Conservation (phyloP, 1,140 invertebrate species). For the Homalodisca vitripennis region DNA sequence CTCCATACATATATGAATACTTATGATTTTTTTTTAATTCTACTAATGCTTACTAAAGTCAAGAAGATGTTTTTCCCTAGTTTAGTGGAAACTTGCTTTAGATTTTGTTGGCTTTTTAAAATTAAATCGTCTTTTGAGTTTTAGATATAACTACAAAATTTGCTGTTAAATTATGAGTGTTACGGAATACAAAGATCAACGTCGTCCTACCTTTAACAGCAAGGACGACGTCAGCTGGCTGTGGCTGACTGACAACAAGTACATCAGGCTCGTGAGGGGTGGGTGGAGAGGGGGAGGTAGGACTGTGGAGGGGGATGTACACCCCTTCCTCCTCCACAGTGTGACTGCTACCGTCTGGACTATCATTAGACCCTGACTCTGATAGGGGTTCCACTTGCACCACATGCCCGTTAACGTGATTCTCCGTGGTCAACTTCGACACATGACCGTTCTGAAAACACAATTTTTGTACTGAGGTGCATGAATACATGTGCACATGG, state of each 20-base stretch:
- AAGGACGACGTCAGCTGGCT: background rate
- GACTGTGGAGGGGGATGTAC: slow-evolving; percentile 12
- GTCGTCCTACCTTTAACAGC: slow-evolving; percentile 13
- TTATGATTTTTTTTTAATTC: no score
- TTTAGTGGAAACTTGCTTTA: no score
- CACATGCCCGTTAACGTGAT: background rate
- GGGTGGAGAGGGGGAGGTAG: background rate
- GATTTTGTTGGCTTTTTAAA: no score
- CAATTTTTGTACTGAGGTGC: no score
- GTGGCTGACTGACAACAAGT: background rate
- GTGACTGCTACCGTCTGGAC: slow-evolving; percentile 11
- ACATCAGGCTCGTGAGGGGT: background rate
- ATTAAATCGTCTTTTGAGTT: no score
- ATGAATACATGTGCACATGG: no score
- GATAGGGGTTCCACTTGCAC: background rate
- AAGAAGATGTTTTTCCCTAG: no score
- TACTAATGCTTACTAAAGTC: no score
- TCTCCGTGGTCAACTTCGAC: background rate
- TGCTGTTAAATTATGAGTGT: no score
- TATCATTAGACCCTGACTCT: slow-evolving; percentile 7
- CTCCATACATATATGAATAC: no score
- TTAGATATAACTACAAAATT: no score
- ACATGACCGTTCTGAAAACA: background rate
- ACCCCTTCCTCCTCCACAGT: background rate
- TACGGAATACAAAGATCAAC: no score